Evolutionary conservation across 1,140 invertebrate species (phyloP).

Genomic region (Zaprionus kolodkinae): DNA sequence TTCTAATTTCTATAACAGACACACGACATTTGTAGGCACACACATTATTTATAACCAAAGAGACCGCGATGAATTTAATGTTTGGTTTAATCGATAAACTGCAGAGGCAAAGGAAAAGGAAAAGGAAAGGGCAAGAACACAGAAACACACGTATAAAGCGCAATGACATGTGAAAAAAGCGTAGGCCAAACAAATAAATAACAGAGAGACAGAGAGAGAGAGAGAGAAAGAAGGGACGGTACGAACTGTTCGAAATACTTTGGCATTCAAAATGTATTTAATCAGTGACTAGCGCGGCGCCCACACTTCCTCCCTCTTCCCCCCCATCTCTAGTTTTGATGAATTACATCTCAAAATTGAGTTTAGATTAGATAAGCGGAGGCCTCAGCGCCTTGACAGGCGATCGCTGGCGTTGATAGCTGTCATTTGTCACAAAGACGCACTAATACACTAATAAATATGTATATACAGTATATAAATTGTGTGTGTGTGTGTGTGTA

Average conservation of each 20-base stretch:
- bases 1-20: conserved; percentile 39
- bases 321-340: conserved; percentile 1
- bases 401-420: conserved; percentile 37
- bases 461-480: background rate
- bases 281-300: conserved; percentile 16
- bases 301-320: background rate
- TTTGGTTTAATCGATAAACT: conserved; percentile 46
- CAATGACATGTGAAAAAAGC: conserved; percentile 35
- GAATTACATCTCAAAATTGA: conserved; percentile 37
- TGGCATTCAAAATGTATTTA: conserved; percentile 20
- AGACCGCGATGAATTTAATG: conserved; percentile 14
- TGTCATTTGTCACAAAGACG: conserved; percentile 29
- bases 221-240: background rate
- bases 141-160: conserved; percentile 17
- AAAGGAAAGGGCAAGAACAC: background rate
- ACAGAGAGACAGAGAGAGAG: background rate
- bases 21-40: conserved; percentile 12
- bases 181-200: conserved; percentile 14
- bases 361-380: conserved; percentile 36
- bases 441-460: background rate
- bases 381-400: conserved; percentile 30
- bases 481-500: conserved; percentile 30
- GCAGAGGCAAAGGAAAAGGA: background rate
- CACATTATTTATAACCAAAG: conserved; percentile 8
- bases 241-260: conserved; percentile 3